These are phyloP conservation scores for Stegostoma tigrinum DNA, from an alignment of 2,113 vertebrate genomes.

Conservation along the genomic window DNA sequence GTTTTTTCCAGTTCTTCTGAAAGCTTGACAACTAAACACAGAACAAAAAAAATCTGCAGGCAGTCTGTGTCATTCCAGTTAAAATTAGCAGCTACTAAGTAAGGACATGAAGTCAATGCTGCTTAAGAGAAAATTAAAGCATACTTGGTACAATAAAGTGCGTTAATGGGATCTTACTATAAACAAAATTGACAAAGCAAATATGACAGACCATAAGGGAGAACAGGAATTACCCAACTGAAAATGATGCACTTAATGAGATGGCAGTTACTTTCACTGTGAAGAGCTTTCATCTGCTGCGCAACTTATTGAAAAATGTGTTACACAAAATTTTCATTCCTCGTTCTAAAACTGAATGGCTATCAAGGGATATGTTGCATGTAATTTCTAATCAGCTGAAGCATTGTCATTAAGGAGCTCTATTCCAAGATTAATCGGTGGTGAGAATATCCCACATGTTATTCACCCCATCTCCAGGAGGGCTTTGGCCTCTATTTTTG, in stretches of 20 bases:
- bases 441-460: not conserved
- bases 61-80: not conserved
- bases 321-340: not conserved
- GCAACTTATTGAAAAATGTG: not conserved
- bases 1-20: not conserved
- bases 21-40: not conserved
- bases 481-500: not conserved
- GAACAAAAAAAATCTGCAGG: not conserved
- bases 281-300: not conserved
- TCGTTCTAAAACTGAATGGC: not conserved
- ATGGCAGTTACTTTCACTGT: not conserved
- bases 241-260: not conserved
- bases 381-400: not conserved
- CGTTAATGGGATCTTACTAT: not conserved
- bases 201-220: not conserved
- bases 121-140: not conserved
- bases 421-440: not conserved
- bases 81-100: slow-evolving; percentile 19
- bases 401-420: not conserved
- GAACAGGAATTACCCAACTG: not conserved
- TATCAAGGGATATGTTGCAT: not conserved
- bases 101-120: not conserved
- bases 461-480: not conserved
- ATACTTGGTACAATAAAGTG: not conserved
- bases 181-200: not conserved